These are phyloP conservation scores for Lepidostoma basale DNA, from an alignment of 1,140 invertebrate genomes.

Conservation along the genomic window DNA sequence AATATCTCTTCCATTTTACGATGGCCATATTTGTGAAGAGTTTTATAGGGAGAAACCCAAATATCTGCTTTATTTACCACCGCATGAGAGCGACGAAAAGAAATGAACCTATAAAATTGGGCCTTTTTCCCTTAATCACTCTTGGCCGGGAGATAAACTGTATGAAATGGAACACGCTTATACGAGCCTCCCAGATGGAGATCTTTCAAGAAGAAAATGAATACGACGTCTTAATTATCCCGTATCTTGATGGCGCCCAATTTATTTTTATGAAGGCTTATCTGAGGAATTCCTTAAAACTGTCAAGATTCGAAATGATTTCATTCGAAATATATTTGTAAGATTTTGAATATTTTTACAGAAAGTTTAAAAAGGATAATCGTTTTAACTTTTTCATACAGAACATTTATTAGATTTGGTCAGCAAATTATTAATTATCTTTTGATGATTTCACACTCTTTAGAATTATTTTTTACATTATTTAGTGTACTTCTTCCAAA, in stretches of 20 bases:
- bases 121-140: not conserved
- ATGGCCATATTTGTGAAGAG: slow-evolving; percentile 2
- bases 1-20: not conserved
- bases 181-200: not conserved
- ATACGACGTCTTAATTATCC: not conserved
- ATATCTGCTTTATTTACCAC: slow-evolving; percentile 1
- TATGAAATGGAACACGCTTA: not conserved
- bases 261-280: too few relatives aligned
- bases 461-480: not conserved
- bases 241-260: not conserved
- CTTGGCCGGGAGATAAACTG: not conserved
- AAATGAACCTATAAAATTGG: not conserved
- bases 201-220: not conserved
- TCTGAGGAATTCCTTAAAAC: not conserved
- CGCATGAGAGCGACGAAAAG: not conserved
- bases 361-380: not conserved
- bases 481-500: too few relatives aligned
- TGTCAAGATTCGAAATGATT: not conserved
- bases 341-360: not conserved
- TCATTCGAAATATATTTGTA: not conserved
- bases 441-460: not conserved
- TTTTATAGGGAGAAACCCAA: not conserved
- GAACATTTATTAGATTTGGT: not conserved
- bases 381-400: not conserved
- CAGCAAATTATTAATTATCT: not conserved